Percentiles rank a stretch among this genome's conserved stretches.
phyloP scores from a whole-genome alignment of 2,113 vertebrate genomes.

The Vulpes lagopus region DNA sequence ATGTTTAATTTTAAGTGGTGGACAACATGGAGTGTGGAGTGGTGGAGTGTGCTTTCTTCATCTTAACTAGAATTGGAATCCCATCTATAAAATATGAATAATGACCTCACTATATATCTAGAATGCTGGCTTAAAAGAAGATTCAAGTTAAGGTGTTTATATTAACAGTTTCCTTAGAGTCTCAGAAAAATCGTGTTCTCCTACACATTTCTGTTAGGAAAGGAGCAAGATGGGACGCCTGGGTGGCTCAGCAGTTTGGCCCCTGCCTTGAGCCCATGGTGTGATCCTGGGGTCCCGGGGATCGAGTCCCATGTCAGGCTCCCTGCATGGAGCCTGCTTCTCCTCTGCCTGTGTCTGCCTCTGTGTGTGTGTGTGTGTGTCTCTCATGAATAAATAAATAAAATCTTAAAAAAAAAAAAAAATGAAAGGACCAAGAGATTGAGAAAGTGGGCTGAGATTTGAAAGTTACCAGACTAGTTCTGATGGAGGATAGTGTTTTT shows the following conservation, averaged over 20 bases:
- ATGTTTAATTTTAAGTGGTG: conserved; percentile 35
- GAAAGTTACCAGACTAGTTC: conserved; percentile 28
- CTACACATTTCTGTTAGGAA: not conserved
- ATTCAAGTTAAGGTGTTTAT: not conserved
- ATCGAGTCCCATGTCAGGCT: too few relatives aligned
- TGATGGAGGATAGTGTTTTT: conserved; percentile 21
- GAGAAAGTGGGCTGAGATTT: conserved; percentile 34
- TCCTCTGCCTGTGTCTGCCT: too few relatives aligned
- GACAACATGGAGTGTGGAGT: not conserved
- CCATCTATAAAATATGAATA: not conserved
- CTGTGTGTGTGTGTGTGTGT: too few relatives aligned
- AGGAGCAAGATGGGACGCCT: not conserved
- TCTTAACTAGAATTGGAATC: not conserved
- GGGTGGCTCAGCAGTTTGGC: too few relatives aligned
- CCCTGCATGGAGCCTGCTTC: too few relatives aligned
- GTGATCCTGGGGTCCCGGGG: too few relatives aligned
- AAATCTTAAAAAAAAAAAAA: too few relatives aligned
- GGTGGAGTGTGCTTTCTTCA: not conserved
- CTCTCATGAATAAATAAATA: too few relatives aligned
- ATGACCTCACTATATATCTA: not conserved
- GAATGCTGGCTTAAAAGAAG: not conserved
- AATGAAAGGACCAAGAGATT: not conserved
- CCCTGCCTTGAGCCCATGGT: too few relatives aligned
- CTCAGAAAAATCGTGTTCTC: conserved; percentile 39
- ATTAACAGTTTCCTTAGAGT: conserved; percentile 28